Percentiles rank a stretch among this genome's conserved stretches.
Conservation (phyloP, 2,113 vertebrate genomes). For the Stigmatopora nigra region DNA sequence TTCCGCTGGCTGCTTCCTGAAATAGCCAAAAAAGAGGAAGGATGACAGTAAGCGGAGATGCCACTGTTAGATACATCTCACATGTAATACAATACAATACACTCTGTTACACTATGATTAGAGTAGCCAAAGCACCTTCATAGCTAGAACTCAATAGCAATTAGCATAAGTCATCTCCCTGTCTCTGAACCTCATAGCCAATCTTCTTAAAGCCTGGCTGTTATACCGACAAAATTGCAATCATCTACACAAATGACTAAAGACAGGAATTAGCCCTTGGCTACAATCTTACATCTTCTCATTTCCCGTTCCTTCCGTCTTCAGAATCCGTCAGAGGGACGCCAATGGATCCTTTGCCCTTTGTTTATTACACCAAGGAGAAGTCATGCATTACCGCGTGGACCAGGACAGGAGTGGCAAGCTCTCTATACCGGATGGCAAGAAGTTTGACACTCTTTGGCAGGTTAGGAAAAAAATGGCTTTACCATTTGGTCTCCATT, state of each 20-base stretch:
- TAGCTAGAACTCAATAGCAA: too few relatives aligned
- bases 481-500: not conserved
- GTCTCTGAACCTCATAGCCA: too few relatives aligned
- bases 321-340: slow-evolving; percentile 85
- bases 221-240: too few relatives aligned
- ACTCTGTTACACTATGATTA: too few relatives aligned
- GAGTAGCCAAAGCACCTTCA: too few relatives aligned
- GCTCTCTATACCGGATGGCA: slow-evolving; percentile 90
- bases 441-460: slow-evolving; percentile 96
- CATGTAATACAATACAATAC: too few relatives aligned
- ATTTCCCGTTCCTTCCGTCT: not conserved
- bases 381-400: slow-evolving; percentile 89
- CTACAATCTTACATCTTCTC: not conserved
- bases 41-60: slow-evolving; percentile 19
- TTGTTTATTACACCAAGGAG: slow-evolving; percentile 81
- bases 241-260: too few relatives aligned
- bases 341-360: slow-evolving; percentile 82
- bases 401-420: slow-evolving; percentile 83
- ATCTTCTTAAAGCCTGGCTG: too few relatives aligned
- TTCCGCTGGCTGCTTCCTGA: slow-evolving; percentile 74
- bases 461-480: slow-evolving; percentile 71
- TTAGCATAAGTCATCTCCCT: too few relatives aligned
- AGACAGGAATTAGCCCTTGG: too few relatives aligned
- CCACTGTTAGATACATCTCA: slow-evolving; percentile 6
- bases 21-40: slow-evolving; percentile 64